Base-by-base conservation (phyloP, 2,888 invertebrate genomes). In the Seladonia tumulorum region DNA sequence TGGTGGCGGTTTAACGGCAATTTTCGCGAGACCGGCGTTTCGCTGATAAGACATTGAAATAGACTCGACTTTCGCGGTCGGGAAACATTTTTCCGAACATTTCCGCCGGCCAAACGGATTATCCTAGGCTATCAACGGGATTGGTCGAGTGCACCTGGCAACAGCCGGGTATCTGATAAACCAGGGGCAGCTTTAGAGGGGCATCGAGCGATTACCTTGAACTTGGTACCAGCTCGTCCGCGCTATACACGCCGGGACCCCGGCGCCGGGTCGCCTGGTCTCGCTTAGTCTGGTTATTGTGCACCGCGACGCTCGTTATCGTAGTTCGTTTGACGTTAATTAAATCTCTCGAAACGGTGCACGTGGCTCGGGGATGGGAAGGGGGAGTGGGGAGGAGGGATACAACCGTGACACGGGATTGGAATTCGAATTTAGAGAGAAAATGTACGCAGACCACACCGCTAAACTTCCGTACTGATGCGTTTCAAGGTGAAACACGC, bases 291-390 rank as follows among this genome's bases (percentile, higher is more conserved):
- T 71, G 22, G 49, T 86, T 87, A 87, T 87, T 80, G 87, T 68
- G 49, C 57, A 45, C 70, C 63, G 79, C 75, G 82, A 42, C 5
- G 60, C 75, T 88, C 72, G 82, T 90, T 85, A 83, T 82, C 72
- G 81, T 77, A 70, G 79, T 76, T 76, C 76, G 85, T 86, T 89
- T 83, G 76, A 73, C 82, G 83, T 88, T 89, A 88, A 90, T 89
- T 87, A 87, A 87, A 90, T 79, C 71, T 63, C 72, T 71, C 47
- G 75, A 76, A 68, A 78, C 49, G 80, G 18, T 25, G 70, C 8
- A 12, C 49, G 49, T 25, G 7, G 63, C 16, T 18, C 22, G 70
- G 2, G 8, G 7, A 1, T 18, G 22, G 25, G 35, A n/a, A n/a
- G n/a, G 42, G 39, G n/a, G 68, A 1, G 25, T 2, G 0, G 71